Evolutionary conservation across 2,113 vertebrate species (phyloP).

Genomic region (Eira barbara): DNA sequence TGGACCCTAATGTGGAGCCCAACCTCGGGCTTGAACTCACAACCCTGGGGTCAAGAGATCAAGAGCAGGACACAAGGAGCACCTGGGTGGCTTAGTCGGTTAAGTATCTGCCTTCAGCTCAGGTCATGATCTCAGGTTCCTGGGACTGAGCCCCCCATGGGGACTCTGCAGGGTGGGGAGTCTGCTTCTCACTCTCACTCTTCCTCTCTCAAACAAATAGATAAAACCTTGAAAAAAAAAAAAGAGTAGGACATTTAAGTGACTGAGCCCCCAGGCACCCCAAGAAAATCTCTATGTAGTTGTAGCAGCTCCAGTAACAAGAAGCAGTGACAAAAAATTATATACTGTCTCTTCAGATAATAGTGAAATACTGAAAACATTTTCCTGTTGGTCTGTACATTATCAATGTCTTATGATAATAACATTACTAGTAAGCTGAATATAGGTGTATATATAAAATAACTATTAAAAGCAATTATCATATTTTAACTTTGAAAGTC

Average conservation of each 20-base stretch:
- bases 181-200: no score
- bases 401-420: not conserved
- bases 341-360: not conserved
- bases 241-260: not conserved
- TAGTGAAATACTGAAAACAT: not conserved
- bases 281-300: not conserved
- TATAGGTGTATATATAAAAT: not conserved
- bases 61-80: not conserved
- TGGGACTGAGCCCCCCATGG: no score
- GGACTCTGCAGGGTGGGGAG: no score
- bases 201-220: no score
- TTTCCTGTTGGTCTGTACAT: not conserved
- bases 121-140: no score
- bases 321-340: not conserved
- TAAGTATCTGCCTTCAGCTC: no score
- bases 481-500: conserved; percentile 20
- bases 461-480: not conserved
- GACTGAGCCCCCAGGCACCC: not conserved
- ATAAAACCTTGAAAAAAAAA: no score
- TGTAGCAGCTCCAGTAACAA: not conserved
- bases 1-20: not conserved
- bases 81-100: no score
- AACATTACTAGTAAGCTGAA: conserved; percentile 14
- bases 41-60: not conserved
- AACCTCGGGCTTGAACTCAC: not conserved